Conservation (phyloP, 2,888 invertebrate genomes). For the Oxyscelio sp. region DNA sequence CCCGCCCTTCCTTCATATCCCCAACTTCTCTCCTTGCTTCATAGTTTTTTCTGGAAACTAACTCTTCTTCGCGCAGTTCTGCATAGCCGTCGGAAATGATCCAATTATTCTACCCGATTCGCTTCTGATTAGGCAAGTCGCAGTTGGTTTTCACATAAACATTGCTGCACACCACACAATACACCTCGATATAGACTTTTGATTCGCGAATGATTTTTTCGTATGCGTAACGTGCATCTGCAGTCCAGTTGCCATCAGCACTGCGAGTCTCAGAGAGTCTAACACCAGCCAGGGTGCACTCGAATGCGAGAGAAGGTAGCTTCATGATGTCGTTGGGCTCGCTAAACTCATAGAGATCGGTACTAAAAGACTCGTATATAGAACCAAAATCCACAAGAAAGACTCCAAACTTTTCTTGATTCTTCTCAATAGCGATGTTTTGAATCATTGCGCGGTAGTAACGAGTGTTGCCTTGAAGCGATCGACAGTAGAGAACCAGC, state of each 20-base stretch:
- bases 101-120: constrained; percentile 90
- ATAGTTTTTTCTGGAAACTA: constrained; percentile 90
- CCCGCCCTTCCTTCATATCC: constrained; percentile 81
- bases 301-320: constrained; percentile 91
- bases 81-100: constrained; percentile 91
- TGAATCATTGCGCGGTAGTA: constrained; percentile 83
- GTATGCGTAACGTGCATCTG: constrained; percentile 89
- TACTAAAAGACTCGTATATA: constrained; percentile 89
- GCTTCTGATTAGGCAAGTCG: constrained; percentile 12
- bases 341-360: constrained; percentile 84
- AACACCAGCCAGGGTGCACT: constrained; percentile 92
- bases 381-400: constrained; percentile 95
- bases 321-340: constrained; percentile 49
- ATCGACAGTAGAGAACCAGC: constrained; percentile 90
- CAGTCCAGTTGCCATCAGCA: constrained; percentile 91
- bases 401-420: constrained; percentile 89
- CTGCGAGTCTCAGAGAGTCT: constrained; percentile 91
- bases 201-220: constrained; percentile 67
- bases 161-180: constrained; percentile 94
- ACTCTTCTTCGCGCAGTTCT: constrained; percentile 92
- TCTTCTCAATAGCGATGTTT: constrained; percentile 71
- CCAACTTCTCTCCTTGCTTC: constrained; percentile 85
- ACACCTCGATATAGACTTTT: constrained; percentile 88
- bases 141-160: constrained; percentile 91
- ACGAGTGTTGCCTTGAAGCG: constrained; percentile 9